Base-by-base conservation (phyloP, 2,888 invertebrate genomes). In the Ernsta delagoae region DNA sequence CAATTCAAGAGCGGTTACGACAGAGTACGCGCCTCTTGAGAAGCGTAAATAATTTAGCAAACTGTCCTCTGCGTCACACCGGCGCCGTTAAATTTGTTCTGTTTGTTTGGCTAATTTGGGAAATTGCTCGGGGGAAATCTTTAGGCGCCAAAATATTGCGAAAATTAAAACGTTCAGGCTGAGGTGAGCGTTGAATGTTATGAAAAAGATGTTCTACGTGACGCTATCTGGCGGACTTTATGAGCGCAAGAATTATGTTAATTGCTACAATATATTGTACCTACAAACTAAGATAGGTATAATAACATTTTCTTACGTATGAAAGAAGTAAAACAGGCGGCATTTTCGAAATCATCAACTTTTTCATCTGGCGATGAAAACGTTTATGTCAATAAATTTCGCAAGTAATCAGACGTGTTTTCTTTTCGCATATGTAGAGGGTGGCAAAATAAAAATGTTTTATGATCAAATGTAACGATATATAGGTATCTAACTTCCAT, bases 71-170 rank as follows among this genome's bases (percentile, higher is more conserved):
- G 84, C 84, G 83, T 77, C 82, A 81, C 81, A 79, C 81, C 77
- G 77, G 78, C 72, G 78, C 80, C 83, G 85, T 89, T 86, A 88
- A 86, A 87, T 85, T 86, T 81, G 77, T 81, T 82, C 83, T 84
- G 86, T 87, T 87, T 88, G 87, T 86, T 83, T 73, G 79, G 80
- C 81, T 89, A 87, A 90, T 90, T 90, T 86, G 74, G 77, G 78
- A 80, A 86, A 87, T 88, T 87, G 84, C 84, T 79, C 81, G 62
- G 70, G 85, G 84, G 84, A 82, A 82, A 79, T 81, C 83, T 82
- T 79, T 75, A 77, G 73, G 73, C 74, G 76, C 54, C 78, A 85
- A 85, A 85, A 82, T 79, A 39, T 80, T 72, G 65, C 65, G 70
- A 75, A 76, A 80, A 80, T 83, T 82, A 78, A 81, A 85, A 83